These are phyloP conservation scores for Aurelia sp. DNA, from an alignment of 30 jellyfish, hydroid and myxozoan species.

Conservation along the genomic window DNA sequence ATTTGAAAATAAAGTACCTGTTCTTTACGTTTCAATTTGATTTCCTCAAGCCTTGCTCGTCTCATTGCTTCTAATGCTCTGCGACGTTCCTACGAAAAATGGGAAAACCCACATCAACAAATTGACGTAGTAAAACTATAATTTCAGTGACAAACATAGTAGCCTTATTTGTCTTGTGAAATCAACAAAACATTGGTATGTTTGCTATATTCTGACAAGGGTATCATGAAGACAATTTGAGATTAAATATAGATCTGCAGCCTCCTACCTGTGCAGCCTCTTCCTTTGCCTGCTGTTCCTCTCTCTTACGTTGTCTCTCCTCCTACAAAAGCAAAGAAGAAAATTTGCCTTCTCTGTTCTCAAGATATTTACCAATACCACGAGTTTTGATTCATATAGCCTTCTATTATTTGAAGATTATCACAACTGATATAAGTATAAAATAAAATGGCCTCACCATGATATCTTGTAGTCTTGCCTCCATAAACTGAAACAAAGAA, in stretches of 20 bases:
- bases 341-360: too few species aligned
- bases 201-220: too few species aligned
- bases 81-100: conserved; percentile 78
- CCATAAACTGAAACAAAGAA: conserved; percentile 66
- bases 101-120: too few species aligned
- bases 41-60: conserved; percentile 89
- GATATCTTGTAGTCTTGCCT: conserved; percentile 92
- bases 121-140: too few species aligned
- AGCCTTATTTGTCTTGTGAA: too few species aligned
- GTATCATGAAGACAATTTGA: too few species aligned
- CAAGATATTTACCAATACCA: too few species aligned
- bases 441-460: conserved; percentile 38
- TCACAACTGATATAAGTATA: too few species aligned
- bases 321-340: conserved; percentile 52
- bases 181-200: too few species aligned
- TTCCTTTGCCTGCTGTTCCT: conserved; percentile 94
- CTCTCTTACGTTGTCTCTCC: conserved; percentile 90
- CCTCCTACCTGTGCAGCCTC: conserved; percentile 96
- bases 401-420: too few species aligned
- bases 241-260: not conserved
- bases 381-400: too few species aligned
- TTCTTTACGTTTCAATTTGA: conserved; percentile 74
- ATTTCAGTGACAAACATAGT: too few species aligned
- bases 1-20: conserved; percentile 57
- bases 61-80: conserved; percentile 84